phyloP scores from a whole-genome alignment of 2,888 invertebrate species.

The Dolomedes plantarius region DNA sequence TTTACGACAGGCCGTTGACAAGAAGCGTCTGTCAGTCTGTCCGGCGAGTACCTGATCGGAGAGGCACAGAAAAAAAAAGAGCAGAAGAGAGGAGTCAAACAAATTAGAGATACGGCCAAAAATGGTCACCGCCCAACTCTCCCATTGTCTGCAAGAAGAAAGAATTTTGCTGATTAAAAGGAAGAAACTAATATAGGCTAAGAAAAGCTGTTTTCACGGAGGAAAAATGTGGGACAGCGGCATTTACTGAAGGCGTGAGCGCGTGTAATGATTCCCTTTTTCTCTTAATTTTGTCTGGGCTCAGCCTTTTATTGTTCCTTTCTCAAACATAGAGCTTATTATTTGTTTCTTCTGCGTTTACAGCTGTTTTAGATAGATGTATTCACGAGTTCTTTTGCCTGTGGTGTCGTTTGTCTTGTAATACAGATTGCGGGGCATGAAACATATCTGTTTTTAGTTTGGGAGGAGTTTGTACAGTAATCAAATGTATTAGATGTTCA shows the following conservation, averaged over 20 bases:
- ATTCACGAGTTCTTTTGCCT: neutral
- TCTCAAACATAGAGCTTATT: neutral
- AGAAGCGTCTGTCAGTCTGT: slow-evolving; percentile 34
- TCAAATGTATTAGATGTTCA: no score
- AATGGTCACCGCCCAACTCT: slow-evolving; percentile 51
- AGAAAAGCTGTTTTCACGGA: slow-evolving; percentile 18
- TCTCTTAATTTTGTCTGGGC: neutral
- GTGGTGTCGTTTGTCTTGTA: neutral
- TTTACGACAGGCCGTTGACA: slow-evolving; percentile 54
- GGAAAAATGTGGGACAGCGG: slow-evolving; percentile 18
- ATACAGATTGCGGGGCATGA: neutral
- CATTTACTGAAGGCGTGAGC: slow-evolving; percentile 57
- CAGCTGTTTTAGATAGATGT: neutral
- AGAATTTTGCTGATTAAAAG: slow-evolving; percentile 61
- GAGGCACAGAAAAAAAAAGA: slow-evolving; percentile 21
- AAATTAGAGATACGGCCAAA: slow-evolving; percentile 43
- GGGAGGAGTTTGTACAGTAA: no score
- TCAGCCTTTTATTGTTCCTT: slow-evolving; percentile 11
- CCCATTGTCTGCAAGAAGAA: slow-evolving; percentile 32
- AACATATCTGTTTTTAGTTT: neutral
- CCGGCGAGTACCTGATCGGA: slow-evolving; percentile 37
- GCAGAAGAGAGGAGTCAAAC: slow-evolving; percentile 42
- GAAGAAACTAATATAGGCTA: slow-evolving; percentile 35
- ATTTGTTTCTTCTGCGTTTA: neutral
- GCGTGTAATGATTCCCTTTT: slow-evolving; percentile 32